phyloP scores from a whole-genome alignment of 2,888 invertebrate genomes.

The Congeria kusceri region DNA sequence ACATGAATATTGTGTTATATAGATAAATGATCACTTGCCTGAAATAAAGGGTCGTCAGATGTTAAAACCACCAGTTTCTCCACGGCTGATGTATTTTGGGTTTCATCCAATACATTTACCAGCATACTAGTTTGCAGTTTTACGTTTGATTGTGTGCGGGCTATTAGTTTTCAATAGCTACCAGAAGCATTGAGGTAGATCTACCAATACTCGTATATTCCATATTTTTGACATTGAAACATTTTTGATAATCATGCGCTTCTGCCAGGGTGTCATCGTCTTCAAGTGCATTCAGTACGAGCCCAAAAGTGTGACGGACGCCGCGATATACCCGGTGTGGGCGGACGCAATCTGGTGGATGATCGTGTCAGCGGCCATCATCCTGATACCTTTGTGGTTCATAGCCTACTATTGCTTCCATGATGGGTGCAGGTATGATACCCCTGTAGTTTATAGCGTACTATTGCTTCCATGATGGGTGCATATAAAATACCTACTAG shows the following conservation, averaged over 20 bases:
- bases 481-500: constrained; percentile 23
- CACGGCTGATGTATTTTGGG: too few relatives aligned
- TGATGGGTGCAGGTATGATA: constrained; percentile 70
- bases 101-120: too few relatives aligned
- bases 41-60: too few relatives aligned
- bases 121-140: too few relatives aligned
- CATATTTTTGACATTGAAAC: too few relatives aligned
- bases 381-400: constrained; percentile 75
- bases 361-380: constrained; percentile 68
- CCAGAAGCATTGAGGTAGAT: not conserved
- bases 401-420: constrained; percentile 64
- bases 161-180: not conserved
- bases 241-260: too few relatives aligned
- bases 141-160: not conserved
- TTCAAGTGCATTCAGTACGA: constrained; percentile 78
- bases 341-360: constrained; percentile 77
- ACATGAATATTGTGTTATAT: too few relatives aligned
- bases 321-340: constrained; percentile 69
- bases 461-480: constrained; percentile 60
- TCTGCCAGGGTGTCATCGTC: constrained; percentile 74
- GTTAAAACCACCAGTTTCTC: too few relatives aligned
- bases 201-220: too few relatives aligned
- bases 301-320: constrained; percentile 65
- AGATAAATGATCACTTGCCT: too few relatives aligned
- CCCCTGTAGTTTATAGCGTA: constrained; percentile 74